Conservation (phyloP, 37 sponge, comb jelly and placozoan species). For the Eunapius fragilis region DNA sequence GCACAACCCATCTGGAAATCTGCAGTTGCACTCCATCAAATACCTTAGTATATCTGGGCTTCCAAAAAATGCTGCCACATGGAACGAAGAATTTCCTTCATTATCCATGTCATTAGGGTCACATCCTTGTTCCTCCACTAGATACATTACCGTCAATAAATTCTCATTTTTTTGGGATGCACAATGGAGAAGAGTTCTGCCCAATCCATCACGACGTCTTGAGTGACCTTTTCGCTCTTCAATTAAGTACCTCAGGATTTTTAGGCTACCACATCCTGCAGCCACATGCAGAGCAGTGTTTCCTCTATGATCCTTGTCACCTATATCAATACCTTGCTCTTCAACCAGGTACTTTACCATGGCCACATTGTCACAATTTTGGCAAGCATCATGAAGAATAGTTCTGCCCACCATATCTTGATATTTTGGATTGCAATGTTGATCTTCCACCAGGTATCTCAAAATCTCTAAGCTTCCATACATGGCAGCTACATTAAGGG, state of each 20-base stretch:
- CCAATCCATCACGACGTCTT: neutral
- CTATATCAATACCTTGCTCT: neutral
- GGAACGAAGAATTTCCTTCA: constrained; percentile 50
- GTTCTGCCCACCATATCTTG: too few species aligned
- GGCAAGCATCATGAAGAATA: too few species aligned
- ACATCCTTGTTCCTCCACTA: constrained; percentile 11
- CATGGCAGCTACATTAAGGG: too few species aligned
- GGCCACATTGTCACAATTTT: neutral
- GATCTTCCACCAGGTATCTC: too few species aligned
- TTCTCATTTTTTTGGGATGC: neutral
- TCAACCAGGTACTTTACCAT: neutral
- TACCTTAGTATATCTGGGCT: constrained; percentile 8
- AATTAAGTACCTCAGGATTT: neutral
- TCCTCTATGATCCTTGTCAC: neutral
- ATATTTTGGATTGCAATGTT: too few species aligned
- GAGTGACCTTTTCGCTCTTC: neutral
- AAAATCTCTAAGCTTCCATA: too few species aligned
- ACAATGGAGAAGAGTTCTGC: neutral
- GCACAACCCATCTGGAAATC: too few species aligned
- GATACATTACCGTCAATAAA: constrained; percentile 11
- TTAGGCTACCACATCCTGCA: neutral
- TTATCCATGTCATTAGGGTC: constrained; percentile 29
- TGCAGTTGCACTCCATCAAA: too few species aligned
- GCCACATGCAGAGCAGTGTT: neutral
- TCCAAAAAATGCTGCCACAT: constrained; percentile 67